Conservation (phyloP, 1,140 invertebrate species). For the Drosophila rufa region DNA sequence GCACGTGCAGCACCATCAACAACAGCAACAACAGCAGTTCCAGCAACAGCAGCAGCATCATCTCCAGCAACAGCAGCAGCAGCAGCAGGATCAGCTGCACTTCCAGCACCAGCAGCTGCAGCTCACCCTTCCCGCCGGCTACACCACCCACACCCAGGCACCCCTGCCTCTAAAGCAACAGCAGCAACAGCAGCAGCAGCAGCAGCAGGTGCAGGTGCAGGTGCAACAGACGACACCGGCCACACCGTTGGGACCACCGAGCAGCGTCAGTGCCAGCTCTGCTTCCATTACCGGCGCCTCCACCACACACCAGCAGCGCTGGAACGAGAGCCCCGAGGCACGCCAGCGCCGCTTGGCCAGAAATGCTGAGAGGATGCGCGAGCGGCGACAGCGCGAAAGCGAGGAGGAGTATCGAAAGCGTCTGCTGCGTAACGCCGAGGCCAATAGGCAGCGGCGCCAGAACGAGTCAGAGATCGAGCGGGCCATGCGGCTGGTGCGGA, state of each 20-base stretch:
- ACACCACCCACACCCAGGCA: slow-evolving; percentile 25
- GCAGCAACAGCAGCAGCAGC: slow-evolving; percentile 61
- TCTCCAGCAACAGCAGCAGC: slow-evolving; percentile 62
- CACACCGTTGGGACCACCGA: slow-evolving; percentile 66
- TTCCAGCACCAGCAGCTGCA: slow-evolving; percentile 69
- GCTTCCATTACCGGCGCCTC: slow-evolving; percentile 47
- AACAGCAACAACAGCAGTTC: slow-evolving; percentile 41
- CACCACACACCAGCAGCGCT: slow-evolving; percentile 72
- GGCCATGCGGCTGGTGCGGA: slow-evolving; percentile 82
- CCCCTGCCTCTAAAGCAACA: slow-evolving; percentile 66
- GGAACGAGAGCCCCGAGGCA: slow-evolving; percentile 85
- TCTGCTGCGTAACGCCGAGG: slow-evolving; percentile 79
- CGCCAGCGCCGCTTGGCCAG: slow-evolving; percentile 81
- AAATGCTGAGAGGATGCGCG: slow-evolving; percentile 85
- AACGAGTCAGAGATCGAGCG: slow-evolving; percentile 83
- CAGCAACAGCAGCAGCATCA: slow-evolving; percentile 59
- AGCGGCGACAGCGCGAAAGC: slow-evolving; percentile 79
- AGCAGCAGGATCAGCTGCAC: slow-evolving; percentile 64
- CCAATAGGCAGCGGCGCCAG: slow-evolving; percentile 79
- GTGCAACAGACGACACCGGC: slow-evolving; percentile 70
- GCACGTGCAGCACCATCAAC: slow-evolving; percentile 59
- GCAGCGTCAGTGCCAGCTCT: slow-evolving; percentile 60
- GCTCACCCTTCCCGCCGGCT: slow-evolving; percentile 51
- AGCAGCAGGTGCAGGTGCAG: slow-evolving; percentile 61
- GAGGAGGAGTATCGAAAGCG: slow-evolving; percentile 84